Evolutionary conservation across 2,113 vertebrate species (phyloP), one percentile per base, ranked within the genome.

Genomic region (Phasianus colchicus): DNA sequence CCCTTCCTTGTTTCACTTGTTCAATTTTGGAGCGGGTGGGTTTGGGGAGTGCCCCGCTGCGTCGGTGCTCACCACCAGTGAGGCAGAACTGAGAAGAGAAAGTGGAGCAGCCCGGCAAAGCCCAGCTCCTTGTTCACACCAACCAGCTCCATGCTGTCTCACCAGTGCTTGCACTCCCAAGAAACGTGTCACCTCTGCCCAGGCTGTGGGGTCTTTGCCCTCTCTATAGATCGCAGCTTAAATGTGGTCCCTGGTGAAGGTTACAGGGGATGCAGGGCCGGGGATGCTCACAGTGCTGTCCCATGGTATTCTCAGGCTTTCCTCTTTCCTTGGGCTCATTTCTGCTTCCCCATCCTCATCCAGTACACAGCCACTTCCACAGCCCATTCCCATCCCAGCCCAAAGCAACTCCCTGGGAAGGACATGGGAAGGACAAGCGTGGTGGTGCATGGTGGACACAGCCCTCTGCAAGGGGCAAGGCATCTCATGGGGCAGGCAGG

Each of bases 1-100:
- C 22, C 57, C 85, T 92, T 96, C 93, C 89, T 72, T 89, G 42
- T 96, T 96, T 95, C 91, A 89, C 85, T 95, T 88, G 88, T 77
- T 90, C 83, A 66, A 13, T 83, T 83, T 89, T 67, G 19, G 67
- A 7, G 50, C 54, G 47, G 27, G 24, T 43, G 83, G 55, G 17
- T 21, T 21, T 91, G 76, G 64, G 60, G 91, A 80, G 69, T 24
- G 54, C 52, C 29, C 29, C 40, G 54, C 14, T 0, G 0, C 30
- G 66, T 65, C 0, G 0, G n/a, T 29, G 45, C 22, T 93, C 22
- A 1, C 72, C 42, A 10, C 61, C 52, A 60, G 60, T 69, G 52
- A 63, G 60, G 50, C 50, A 92, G 91, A 95, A 91, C 75, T 24
- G 82, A 93, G 91, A 95, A 83, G 55, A 93, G 72, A 95, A 93